These are phyloP conservation scores for Camponotus vicinus DNA, from an alignment of 1,140 invertebrate genomes.

Conservation along the genomic window DNA sequence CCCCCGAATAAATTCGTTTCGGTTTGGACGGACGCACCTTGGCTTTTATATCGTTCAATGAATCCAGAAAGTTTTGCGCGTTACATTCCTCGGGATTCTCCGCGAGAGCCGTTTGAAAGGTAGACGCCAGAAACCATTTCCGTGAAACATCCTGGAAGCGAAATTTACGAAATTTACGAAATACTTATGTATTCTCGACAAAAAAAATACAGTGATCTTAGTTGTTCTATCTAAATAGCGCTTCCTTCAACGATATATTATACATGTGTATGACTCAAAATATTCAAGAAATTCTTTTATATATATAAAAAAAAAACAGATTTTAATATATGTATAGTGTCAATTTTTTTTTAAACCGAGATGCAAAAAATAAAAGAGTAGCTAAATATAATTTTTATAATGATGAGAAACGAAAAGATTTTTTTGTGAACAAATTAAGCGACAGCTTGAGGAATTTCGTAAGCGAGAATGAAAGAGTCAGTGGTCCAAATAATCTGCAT, in stretches of 20 bases:
- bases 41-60: background rate
- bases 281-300: too few species aligned
- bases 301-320: background rate
- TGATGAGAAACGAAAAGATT: background rate
- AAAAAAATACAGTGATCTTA: too few species aligned
- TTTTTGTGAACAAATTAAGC: background rate
- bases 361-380: too few species aligned
- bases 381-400: background rate
- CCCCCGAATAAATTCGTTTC: conserved; percentile 31
- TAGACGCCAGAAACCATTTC: conserved; percentile 1
- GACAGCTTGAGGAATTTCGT: background rate
- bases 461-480: background rate
- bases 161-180: background rate
- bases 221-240: too few species aligned
- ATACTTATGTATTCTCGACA: too few species aligned
- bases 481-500: too few species aligned
- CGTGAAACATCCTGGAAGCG: background rate
- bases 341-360: background rate
- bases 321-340: background rate
- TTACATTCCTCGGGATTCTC: background rate
- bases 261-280: too few species aligned
- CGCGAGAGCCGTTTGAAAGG: background rate
- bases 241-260: too few species aligned
- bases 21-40: too few species aligned
- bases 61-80: background rate